A percentile compares a stretch with the other conserved stretches of the same genome.
These are phyloP conservation scores for Lepidurus apus DNA, from an alignment of 1,140 invertebrate genomes.

Conservation along the genomic window DNA sequence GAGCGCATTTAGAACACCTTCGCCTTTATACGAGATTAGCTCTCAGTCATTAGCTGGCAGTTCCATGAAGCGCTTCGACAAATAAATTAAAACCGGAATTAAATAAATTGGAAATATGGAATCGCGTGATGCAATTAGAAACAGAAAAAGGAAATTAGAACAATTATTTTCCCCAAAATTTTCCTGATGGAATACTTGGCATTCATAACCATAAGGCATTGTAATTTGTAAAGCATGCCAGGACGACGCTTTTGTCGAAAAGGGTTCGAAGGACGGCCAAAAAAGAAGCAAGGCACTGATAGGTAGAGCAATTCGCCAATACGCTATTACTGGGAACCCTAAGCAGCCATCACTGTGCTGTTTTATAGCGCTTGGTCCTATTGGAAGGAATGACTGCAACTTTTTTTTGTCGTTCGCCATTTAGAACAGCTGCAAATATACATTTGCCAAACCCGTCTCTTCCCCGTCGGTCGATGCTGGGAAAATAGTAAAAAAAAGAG, in stretches of 20 bases:
- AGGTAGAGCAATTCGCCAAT: constrained; percentile 1
- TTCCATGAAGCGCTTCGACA: no score
- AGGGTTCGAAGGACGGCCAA: not conserved
- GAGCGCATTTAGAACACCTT: not conserved
- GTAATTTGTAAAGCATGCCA: not conserved
- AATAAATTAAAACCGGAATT: no score
- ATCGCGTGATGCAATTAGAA: no score
- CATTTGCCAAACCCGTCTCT: constrained; percentile 12
- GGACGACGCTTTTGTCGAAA: not conserved
- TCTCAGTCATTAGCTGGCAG: no score
- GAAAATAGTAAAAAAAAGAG: not conserved
- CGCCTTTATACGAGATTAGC: not conserved
- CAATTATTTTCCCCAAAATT: no score
- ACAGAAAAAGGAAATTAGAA: no score
- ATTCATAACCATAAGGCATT: not conserved
- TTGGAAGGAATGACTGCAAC: not conserved
- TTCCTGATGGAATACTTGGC: not conserved
- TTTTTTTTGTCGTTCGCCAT: not conserved
- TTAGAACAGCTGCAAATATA: constrained; percentile 4
- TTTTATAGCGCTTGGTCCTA: not conserved
- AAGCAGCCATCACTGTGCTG: constrained; percentile 11
- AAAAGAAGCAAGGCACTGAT: not conserved
- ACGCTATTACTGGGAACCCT: not conserved
- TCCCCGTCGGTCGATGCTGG: not conserved
- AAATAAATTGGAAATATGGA: no score